A percentile compares a stretch with the other conserved stretches of the same genome.
phyloP scores from a whole-genome alignment of 2,797 vertebrate species.

The Periophthalmus magnuspinnatus region DNA sequence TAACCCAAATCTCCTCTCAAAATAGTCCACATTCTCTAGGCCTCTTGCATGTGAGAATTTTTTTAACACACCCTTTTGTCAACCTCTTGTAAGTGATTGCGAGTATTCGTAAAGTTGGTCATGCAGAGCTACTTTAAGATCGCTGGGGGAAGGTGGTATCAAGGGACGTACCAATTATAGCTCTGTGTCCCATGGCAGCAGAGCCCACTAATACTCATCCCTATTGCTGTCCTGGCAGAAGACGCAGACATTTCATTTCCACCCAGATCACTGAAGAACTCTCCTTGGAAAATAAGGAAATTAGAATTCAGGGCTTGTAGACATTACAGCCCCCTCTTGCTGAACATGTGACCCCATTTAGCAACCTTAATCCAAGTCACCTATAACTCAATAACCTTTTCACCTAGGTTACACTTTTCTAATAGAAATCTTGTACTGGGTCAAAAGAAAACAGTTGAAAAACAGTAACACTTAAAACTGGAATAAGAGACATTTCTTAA shows the following conservation, averaged over 20 bases:
- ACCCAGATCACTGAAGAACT: slow-evolving; percentile 64
- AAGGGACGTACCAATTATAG: slow-evolving; percentile 69
- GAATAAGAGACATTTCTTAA: neutral
- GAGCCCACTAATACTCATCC: slow-evolving; percentile 62
- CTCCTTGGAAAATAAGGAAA: slow-evolving; percentile 70
- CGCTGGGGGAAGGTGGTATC: slow-evolving; percentile 58
- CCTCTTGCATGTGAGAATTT: neutral
- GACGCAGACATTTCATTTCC: slow-evolving; percentile 67
- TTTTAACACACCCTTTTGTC: slow-evolving; percentile 1
- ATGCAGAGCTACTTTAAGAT: slow-evolving; percentile 45
- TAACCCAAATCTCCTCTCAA: slow-evolving; percentile 39
- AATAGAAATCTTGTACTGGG: neutral
- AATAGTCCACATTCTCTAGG: slow-evolving; percentile 2
- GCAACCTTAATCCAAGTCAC: slow-evolving; percentile 16
- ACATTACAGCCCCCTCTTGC: slow-evolving; percentile 28
- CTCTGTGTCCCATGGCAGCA: slow-evolving; percentile 54
- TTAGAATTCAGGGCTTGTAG: slow-evolving; percentile 55
- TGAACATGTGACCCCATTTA: slow-evolving; percentile 66
- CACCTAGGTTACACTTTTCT: neutral
- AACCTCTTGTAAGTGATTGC: neutral
- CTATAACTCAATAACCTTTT: slow-evolving; percentile 27
- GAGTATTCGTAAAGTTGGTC: slow-evolving; percentile 18
- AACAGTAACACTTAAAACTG: no score
- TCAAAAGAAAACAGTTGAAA: neutral
- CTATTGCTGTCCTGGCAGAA: slow-evolving; percentile 62